Conservation (phyloP, 2,888 invertebrate genomes). For the Malthinus flaveolus region DNA sequence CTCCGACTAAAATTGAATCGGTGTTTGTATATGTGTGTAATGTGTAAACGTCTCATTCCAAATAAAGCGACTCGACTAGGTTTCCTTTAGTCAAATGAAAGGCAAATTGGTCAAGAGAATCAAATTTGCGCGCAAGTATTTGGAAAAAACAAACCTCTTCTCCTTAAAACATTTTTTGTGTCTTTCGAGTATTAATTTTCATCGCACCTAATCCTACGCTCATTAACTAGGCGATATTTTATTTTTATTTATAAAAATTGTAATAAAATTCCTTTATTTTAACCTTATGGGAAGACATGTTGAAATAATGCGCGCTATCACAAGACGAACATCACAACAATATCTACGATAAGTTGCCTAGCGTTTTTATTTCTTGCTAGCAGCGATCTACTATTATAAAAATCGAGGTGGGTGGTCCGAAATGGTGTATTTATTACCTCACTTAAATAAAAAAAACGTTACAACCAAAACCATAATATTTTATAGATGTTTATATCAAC, state of each 20-base stretch:
- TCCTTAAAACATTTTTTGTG: no score
- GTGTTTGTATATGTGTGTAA: no score
- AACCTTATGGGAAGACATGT: slow-evolving; percentile 17
- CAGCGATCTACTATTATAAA: slow-evolving; percentile 20
- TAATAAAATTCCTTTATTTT: slow-evolving; percentile 6
- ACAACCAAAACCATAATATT: slow-evolving; percentile 19
- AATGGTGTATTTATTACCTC: slow-evolving; percentile 26
- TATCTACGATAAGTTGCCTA: slow-evolving; percentile 16
- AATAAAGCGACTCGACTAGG: no score
- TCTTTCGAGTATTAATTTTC: no score
- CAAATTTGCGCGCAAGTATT: no score
- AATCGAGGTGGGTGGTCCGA: slow-evolving; percentile 28
- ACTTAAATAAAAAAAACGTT: slow-evolving; percentile 12
- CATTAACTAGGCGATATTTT: background rate
- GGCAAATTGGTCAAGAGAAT: no score
- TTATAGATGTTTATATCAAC: slow-evolving; percentile 12
- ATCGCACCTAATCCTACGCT: no score
- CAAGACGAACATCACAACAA: background rate
- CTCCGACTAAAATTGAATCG: no score
- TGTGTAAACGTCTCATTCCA: no score
- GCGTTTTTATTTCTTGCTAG: slow-evolving; percentile 13
- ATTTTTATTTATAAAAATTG: slow-evolving; percentile 3
- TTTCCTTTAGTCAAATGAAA: no score
- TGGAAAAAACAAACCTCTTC: no score
- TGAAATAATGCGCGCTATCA: slow-evolving; percentile 14